Evolutionary conservation across 1,140 invertebrate genomes (phyloP).

Genomic region (Conus betulinus): DNA sequence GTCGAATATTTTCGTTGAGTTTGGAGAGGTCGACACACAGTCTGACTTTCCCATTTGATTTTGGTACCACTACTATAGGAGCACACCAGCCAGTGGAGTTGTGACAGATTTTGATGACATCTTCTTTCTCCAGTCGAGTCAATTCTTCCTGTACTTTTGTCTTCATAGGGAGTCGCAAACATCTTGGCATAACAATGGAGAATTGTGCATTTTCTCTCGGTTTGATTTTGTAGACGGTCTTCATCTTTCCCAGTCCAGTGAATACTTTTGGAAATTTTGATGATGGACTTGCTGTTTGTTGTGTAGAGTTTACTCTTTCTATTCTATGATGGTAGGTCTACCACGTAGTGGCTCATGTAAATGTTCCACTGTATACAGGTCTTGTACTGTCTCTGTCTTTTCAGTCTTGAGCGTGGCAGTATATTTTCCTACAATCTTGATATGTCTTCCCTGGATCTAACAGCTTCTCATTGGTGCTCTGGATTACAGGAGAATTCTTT

Average conservation of each 20-base stretch:
- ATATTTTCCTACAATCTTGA: background rate
- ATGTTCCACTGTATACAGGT: background rate
- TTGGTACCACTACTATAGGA: conserved; percentile 33
- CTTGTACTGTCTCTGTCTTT: too few species aligned
- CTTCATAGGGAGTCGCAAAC: background rate
- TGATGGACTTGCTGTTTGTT: conserved; percentile 18
- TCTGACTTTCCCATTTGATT: conserved; percentile 32
- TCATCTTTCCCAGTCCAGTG: conserved; percentile 19
- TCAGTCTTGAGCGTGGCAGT: too few species aligned
- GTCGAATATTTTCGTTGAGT: conserved; percentile 4
- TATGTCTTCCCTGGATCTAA: background rate
- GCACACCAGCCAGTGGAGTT: conserved; percentile 56
- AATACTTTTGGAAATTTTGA: background rate
- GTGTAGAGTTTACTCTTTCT: conserved; percentile 53
- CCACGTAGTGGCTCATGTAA: background rate
- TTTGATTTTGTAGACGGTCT: conserved; percentile 11
- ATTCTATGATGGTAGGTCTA: background rate
- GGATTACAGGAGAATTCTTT: conserved; percentile 17
- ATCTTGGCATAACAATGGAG: background rate
- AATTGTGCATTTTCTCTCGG: conserved; percentile 15
- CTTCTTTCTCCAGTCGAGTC: background rate
- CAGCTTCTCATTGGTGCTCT: background rate
- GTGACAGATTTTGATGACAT: conserved; percentile 57
- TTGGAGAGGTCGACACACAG: conserved; percentile 37
- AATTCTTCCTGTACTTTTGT: conserved; percentile 6